Evolutionary conservation across 1,140 invertebrate genomes (phyloP), one percentile per base, ranked within the genome.

Genomic region (Pristionchus pacificus): DNA sequence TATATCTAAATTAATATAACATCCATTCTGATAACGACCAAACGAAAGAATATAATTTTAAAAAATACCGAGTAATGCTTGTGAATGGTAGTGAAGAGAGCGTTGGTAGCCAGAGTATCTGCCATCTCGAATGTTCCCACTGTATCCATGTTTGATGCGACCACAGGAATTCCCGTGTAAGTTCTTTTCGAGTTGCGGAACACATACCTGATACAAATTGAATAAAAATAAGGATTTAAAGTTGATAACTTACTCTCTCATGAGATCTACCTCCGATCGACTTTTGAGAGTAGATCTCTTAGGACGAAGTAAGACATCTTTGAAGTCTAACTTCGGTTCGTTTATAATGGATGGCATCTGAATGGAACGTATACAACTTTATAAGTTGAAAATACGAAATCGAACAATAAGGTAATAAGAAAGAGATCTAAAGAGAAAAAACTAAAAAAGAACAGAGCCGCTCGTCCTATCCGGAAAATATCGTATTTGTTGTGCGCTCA

Each of bases 91-190:
- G 93, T 95, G 84, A 95, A 95, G 29, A 94, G 84, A 2, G 89
- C 89, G 84, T 92, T 89, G 88, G 93, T 91, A 33, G 89, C 88
- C 15, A 96, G 85, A 66, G 89, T 89, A 82, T 88, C 89, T 0
- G 93, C 93, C 91, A 96, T 95, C 86, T 95, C 91, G 86, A 96
- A 96, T 19, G 93, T 96, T 60, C 93, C 93, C 60, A 95, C 90
- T 0, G 93, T 95, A 84, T 96, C 94, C 94, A 97, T 97, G 83
- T 97, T 97, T 57, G 93, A 92, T 6, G 93, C 93, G 88, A 97
- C 93, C 24, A 97, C 89, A 13, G 94, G 93, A 60, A 96, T 89
- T 15, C 93, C 93, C 78, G 87, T 87, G 84, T 93, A 95, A 27
- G 60, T 90, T 79, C 89, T 88, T 69, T 91, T 91, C 0, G 93